Base-by-base conservation (phyloP, 2,113 vertebrate species). In the Gadus chalcogrammus region DNA sequence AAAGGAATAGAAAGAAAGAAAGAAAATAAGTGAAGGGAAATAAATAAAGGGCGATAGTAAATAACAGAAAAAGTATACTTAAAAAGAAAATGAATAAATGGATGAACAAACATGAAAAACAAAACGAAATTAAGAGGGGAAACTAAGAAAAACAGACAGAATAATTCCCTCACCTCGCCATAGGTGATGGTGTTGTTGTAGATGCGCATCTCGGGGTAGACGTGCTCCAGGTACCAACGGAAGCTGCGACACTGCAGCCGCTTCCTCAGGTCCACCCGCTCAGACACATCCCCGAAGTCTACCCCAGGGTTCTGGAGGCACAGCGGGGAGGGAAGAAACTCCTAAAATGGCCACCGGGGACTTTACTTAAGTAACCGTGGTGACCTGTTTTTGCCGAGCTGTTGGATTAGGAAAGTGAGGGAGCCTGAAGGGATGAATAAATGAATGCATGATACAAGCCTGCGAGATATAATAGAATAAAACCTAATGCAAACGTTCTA, bases 181-280 rank as follows among this genome's bases (percentile, higher is more conserved):
- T 99, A 98, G 38, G 96, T 98, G 88, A 99, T 95, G 24, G 97
- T 99, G 85, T 99, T 93, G 72, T 98, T 99, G 86, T 99, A 99
- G 76, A 95, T 92, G 73, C 97, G 91, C 96, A 99, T 98, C 92
- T 99, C 97, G 0, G 97, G 96, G 81, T 99, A 99, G 71, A 99
- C 97, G 0, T 98, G 95, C 79, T 99, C 95, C 65, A 99, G 90
- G 90, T 99, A 99, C 97, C 97, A 99, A 84, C 92, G 93, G 84
- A 99, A 99, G 79, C 94, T 98, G 66, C 90, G 94, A 83, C 97
- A 99, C 20, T 97, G 95, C 72, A 99, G 89, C 68, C 90, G 92
- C 82, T 94, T 94, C 20, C 97, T 94, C 68, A 99, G 89, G 64
- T 95, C 95, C 72, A 94, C 84, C 55, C 97, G 91, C 82, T 99